These are phyloP conservation scores for Hirtodrosophila histrioides DNA, from an alignment of 2,888 invertebrate genomes.

Conservation along the genomic window DNA sequence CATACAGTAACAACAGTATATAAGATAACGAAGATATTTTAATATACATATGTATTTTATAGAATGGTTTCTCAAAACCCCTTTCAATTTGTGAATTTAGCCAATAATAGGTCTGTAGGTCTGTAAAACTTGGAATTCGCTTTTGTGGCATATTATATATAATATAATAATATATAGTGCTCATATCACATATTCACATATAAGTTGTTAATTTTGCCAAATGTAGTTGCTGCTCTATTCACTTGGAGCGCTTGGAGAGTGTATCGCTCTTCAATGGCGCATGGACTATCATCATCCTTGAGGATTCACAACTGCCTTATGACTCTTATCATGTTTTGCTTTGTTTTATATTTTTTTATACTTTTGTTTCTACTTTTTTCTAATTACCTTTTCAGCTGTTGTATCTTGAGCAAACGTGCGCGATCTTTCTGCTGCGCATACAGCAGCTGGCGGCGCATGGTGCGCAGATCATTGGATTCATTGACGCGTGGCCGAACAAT, in stretches of 20 bases:
- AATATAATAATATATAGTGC: conserved; percentile 28
- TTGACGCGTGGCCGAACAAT: conserved; percentile 74
- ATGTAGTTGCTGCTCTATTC: conserved; percentile 19
- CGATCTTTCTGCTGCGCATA: conserved; percentile 84
- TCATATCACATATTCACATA: conserved; percentile 30
- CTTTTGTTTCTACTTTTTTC: conserved; percentile 36
- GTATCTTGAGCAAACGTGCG: conserved; percentile 83
- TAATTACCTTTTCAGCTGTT: conserved; percentile 84
- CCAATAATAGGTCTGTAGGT: conserved; percentile 39
- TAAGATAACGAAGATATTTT: conserved; percentile 19
- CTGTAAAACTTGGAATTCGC: conserved; percentile 26
- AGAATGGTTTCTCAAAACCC: conserved; percentile 13
- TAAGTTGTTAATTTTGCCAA: conserved; percentile 11
- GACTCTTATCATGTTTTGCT: conserved; percentile 11
- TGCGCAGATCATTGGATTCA: conserved; percentile 82
- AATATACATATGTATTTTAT: conserved; percentile 12
- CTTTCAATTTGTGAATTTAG: conserved; percentile 41
- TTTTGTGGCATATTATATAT: conserved; percentile 23
- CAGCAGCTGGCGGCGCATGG: conserved; percentile 83
- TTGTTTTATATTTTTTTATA: conserved; percentile 47
- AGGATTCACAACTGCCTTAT: conserved; percentile 22
- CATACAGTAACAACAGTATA: conserved; percentile 16
- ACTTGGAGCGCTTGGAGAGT: conserved; percentile 3
- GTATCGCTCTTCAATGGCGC: conserved; percentile 24
- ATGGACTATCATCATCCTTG: conserved; percentile 20